A percentile compares a stretch with the other conserved stretches of the same genome.
Evolutionary conservation across 2,888 invertebrate genomes (phyloP).

Genomic region (Quadriops clusia): DNA sequence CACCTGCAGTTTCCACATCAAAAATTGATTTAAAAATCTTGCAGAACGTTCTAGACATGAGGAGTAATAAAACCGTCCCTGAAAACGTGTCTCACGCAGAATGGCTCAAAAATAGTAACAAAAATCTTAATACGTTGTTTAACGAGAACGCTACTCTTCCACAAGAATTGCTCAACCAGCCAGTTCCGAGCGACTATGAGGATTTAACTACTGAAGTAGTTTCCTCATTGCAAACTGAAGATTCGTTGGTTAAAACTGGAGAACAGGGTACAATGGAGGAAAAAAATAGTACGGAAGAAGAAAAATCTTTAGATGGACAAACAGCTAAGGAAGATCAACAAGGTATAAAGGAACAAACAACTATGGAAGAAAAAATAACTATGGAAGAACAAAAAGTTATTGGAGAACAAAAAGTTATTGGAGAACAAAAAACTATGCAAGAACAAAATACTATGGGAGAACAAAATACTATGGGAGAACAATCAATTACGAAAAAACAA

Average conservation of each 20-base stretch:
- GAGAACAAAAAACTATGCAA: too few species aligned
- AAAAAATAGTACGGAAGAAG: too few species aligned
- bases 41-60: slow-evolving; percentile 25
- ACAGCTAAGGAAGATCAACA: too few species aligned
- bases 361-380: too few species aligned
- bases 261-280: too few species aligned
- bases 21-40: slow-evolving; percentile 23
- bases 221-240: slow-evolving; percentile 3
- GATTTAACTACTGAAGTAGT: slow-evolving; percentile 10
- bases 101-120: slow-evolving; percentile 26
- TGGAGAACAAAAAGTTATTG: too few species aligned
- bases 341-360: too few species aligned
- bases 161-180: slow-evolving; percentile 22
- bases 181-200: slow-evolving; percentile 22
- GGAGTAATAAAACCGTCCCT: slow-evolving; percentile 24
- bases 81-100: slow-evolving; percentile 22
- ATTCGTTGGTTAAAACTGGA: slow-evolving; percentile 8
- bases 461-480: too few species aligned
- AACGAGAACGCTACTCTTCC: slow-evolving; percentile 24
- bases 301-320: too few species aligned
- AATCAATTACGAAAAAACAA: too few species aligned
- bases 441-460: too few species aligned
- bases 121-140: slow-evolving; percentile 14
- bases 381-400: too few species aligned
- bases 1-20: slow-evolving; percentile 2